A percentile compares a stretch with the other conserved stretches of the same genome.
Conservation (phyloP, 1,140 invertebrate genomes). For the Lepidurus couesii region DNA sequence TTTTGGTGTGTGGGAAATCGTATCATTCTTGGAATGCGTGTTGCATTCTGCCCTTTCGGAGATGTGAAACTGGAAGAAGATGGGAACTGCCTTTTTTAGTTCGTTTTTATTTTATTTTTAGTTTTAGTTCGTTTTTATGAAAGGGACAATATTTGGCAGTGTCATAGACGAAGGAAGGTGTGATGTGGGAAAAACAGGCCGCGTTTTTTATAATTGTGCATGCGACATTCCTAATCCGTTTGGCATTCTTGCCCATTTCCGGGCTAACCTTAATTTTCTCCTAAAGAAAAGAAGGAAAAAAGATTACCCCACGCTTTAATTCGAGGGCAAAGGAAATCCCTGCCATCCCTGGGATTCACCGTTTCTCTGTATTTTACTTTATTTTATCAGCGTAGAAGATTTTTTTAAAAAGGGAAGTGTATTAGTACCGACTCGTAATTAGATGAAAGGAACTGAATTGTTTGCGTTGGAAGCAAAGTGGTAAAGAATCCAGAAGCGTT, state of each 20-base stretch:
- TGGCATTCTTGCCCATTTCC: conserved; percentile 7
- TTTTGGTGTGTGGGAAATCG: neutral
- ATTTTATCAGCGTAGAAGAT: too few species aligned
- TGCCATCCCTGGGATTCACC: neutral
- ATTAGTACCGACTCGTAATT: neutral
- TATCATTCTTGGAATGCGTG: conserved; percentile 8
- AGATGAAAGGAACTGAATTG: neutral
- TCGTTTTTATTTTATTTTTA: neutral
- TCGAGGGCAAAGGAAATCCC: neutral
- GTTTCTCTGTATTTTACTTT: neutral
- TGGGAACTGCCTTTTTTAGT: conserved; percentile 1
- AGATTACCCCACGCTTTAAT: conserved; percentile 2
- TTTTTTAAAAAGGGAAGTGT: too few species aligned
- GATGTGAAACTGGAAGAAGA: neutral
- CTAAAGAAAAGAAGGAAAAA: neutral
- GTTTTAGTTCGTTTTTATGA: neutral
- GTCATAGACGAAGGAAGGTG: neutral
- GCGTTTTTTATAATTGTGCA: neutral
- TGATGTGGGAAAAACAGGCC: neutral
- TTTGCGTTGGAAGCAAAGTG: neutral
- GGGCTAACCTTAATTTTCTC: neutral
- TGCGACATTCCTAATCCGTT: conserved; percentile 21
- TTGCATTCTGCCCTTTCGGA: neutral
- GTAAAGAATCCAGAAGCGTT: neutral
- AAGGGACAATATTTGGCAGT: neutral